Conservation (phyloP, 2,113 vertebrate species). For the Raja brachyura region DNA sequence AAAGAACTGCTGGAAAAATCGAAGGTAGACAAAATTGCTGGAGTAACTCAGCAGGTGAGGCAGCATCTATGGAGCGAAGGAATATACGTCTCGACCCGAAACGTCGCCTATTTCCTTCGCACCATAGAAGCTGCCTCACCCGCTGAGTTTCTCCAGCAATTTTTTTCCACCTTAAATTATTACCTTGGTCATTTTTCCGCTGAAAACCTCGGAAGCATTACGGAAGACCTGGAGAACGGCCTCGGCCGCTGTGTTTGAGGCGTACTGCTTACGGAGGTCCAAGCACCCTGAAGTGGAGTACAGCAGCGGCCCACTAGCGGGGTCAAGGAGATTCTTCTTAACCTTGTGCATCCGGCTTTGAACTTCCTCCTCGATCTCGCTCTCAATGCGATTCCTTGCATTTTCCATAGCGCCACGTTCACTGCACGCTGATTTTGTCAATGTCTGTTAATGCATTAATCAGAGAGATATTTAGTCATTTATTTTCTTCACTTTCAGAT, state of each 20-base stretch:
- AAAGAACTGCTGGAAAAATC: too few relatives aligned
- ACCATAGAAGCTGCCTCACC: too few relatives aligned
- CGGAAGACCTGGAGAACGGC: slow-evolving; percentile 55
- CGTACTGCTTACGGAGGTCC: slow-evolving; percentile 59
- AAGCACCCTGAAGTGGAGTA: slow-evolving; percentile 46
- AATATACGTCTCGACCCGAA: too few relatives aligned
- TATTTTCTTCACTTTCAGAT: background rate
- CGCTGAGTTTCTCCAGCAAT: too few relatives aligned
- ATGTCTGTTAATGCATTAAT: slow-evolving; percentile 45
- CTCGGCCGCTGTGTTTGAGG: slow-evolving; percentile 49
- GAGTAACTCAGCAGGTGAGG: too few relatives aligned
- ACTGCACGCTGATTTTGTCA: slow-evolving; percentile 46
- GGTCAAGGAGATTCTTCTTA: slow-evolving; percentile 56
- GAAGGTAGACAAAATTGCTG: too few relatives aligned
- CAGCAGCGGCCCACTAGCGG: slow-evolving; percentile 43
- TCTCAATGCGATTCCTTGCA: slow-evolving; percentile 53
- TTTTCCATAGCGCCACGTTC: slow-evolving; percentile 47
- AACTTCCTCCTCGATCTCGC: slow-evolving; percentile 59
- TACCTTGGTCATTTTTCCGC: slow-evolving; percentile 53
- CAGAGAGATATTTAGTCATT: background rate
- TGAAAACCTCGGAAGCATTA: slow-evolving; percentile 55
- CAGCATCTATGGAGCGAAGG: too few relatives aligned
- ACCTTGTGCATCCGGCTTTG: slow-evolving; percentile 52
- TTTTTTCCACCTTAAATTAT: too few relatives aligned
- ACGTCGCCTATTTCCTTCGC: too few relatives aligned